Evolutionary conservation across 1,140 invertebrate genomes (phyloP), one percentile per base, ranked within the genome.

Genomic region (Phthorimaea operculella): DNA sequence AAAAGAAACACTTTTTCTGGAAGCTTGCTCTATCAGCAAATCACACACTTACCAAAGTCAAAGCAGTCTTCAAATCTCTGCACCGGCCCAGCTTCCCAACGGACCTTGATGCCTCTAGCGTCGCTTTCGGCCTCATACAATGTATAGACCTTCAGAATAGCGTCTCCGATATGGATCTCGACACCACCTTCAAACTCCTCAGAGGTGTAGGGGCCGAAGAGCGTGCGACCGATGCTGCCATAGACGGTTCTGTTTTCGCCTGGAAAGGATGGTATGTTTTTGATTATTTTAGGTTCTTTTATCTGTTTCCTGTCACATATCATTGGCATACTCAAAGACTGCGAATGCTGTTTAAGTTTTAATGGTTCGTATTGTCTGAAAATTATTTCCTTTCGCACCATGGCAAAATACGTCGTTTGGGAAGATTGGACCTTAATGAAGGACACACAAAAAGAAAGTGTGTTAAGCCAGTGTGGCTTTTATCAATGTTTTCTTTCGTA

Each of bases 1-100:
- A n/a, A n/a, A n/a, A n/a, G n/a, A n/a, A n/a, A n/a, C n/a, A n/a
- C n/a, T n/a, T n/a, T n/a, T n/a, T n/a, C n/a, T n/a, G n/a, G n/a
- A n/a, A n/a, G n/a, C n/a, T n/a, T n/a, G n/a, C n/a, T n/a, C n/a
- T n/a, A n/a, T n/a, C n/a, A n/a, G n/a, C n/a, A n/a, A n/a, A n/a
- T n/a, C n/a, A n/a, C n/a, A n/a, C n/a, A n/a, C 57, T 70, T 66
- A 84, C 82, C 75, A 70, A 85, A 79, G 64, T 76, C 66, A 51
- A 83, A 68, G 49, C 84, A 86, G 54, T 86, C 84, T 53, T 84
- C 76, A 9, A 85, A 68, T 54, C 76, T 71, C 0, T 62, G 52
- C 0, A 59, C 59, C 12, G 68, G 61, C 0, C 60, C 49, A 0
- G 74, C 72, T 4, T 76, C 62, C 84, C 84, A 86, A 10, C 59